These are phyloP conservation scores for Cinclus cinclus DNA, from an alignment of 2,113 vertebrate species.

Conservation along the genomic window DNA sequence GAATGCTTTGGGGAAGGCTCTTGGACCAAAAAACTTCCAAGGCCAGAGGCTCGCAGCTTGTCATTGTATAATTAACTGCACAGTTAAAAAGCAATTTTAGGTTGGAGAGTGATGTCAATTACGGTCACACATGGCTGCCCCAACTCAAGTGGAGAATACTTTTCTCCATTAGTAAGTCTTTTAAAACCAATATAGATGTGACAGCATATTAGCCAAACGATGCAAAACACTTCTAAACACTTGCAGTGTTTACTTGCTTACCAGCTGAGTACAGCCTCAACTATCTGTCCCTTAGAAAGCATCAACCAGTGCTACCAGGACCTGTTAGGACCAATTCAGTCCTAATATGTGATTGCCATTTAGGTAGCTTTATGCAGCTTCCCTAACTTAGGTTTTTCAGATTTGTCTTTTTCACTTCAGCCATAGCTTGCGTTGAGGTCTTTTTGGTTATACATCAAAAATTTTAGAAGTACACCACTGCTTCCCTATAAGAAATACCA, in stretches of 20 bases:
- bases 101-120: background rate
- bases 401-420: background rate
- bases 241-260: background rate
- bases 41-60: background rate
- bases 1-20: background rate
- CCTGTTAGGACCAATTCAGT: background rate
- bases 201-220: background rate
- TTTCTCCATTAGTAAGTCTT: background rate
- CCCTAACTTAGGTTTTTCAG: background rate
- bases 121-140: background rate
- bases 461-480: background rate
- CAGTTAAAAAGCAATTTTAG: background rate
- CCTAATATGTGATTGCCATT: background rate
- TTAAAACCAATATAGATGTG: background rate
- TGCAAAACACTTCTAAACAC: background rate
- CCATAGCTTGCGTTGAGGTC: background rate
- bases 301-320: background rate
- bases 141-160: background rate
- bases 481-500: background rate
- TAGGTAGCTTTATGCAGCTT: background rate
- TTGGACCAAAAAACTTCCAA: background rate
- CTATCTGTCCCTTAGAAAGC: background rate
- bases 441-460: background rate
- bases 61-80: background rate
- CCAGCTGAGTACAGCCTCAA: background rate